Percentiles rank a stretch among this genome's conserved stretches.
phyloP scores from a whole-genome alignment of 1,140 invertebrate genomes.

The Drosophila truncata region DNA sequence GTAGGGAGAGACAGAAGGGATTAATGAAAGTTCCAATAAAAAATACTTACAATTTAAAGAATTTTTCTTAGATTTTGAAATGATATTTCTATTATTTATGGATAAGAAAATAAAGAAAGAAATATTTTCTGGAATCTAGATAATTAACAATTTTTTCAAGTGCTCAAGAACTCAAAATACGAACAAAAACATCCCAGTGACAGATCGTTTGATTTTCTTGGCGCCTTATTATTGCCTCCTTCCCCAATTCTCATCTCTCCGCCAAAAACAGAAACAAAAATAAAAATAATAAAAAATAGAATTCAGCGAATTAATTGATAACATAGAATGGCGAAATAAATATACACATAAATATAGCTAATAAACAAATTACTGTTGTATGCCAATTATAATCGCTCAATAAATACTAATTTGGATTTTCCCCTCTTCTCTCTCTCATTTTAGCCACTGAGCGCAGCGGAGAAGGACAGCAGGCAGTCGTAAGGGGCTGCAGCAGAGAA shows the following conservation, averaged over 20 bases:
- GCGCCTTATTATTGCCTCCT: conserved; percentile 56
- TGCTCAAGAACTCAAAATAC: conserved; percentile 17
- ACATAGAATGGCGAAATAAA: conserved; percentile 41
- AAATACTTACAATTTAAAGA: neutral
- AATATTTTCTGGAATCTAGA: neutral
- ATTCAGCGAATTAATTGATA: conserved; percentile 52
- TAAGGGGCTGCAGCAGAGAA: conserved; percentile 50
- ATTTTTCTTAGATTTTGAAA: neutral
- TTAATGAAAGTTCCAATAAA: neutral
- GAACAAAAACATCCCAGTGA: conserved; percentile 31
- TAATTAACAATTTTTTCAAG: conserved; percentile 5
- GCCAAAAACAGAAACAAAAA: neutral
- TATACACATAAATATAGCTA: conserved; percentile 16
- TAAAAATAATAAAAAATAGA: conserved; percentile 1
- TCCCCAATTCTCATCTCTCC: conserved; percentile 2
- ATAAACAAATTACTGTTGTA: conserved; percentile 46
- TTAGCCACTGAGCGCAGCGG: conserved; percentile 59
- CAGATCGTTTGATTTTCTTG: conserved; percentile 72
- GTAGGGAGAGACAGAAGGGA: neutral
- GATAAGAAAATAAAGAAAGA: neutral
- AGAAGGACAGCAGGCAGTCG: conserved; percentile 78
- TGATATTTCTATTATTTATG: neutral
- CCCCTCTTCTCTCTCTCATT: conserved; percentile 50
- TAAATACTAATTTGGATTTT: conserved; percentile 52
- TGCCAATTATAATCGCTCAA: conserved; percentile 9